Conservation (phyloP, 2,113 vertebrate species). For the Colius striatus region DNA sequence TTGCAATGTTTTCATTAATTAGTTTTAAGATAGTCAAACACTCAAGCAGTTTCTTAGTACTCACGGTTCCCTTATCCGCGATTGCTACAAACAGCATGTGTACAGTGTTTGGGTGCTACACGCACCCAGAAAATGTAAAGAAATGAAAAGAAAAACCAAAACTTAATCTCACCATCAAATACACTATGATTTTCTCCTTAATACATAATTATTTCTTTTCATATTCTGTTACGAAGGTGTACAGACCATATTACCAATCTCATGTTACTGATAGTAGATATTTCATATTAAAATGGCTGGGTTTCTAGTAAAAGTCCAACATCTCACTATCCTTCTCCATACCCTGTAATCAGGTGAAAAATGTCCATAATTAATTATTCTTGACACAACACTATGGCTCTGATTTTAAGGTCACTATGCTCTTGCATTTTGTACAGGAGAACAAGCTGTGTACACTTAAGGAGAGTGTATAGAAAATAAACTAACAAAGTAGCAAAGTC, state of each 20-base stretch:
- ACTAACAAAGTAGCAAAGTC: constrained; percentile 31
- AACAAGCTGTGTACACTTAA: not conserved
- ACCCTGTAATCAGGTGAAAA: not conserved
- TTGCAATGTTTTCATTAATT: not conserved
- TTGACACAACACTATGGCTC: constrained; percentile 22
- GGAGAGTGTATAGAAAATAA: not conserved
- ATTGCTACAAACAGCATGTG: not conserved
- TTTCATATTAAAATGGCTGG: not conserved
- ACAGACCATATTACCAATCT: not conserved
- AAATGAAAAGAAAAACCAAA: not conserved
- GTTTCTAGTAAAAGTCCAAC: not conserved
- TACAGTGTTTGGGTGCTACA: not conserved
- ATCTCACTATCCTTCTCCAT: not conserved
- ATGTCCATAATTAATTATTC: constrained; percentile 1
- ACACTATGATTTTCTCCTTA: not conserved
- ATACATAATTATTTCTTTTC: not conserved
- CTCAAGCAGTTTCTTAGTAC: not conserved
- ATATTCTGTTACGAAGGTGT: not conserved
- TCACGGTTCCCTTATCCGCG: not conserved
- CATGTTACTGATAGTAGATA: not conserved
- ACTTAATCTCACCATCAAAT: not conserved
- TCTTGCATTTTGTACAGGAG: constrained; percentile 8
- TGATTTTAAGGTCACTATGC: constrained; percentile 57
- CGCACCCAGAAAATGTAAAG: not conserved
- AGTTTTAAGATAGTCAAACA: not conserved